Evolutionary conservation across 2,888 invertebrate genomes (phyloP), one percentile per base, ranked within the genome.

Genomic region (Rotaria macrura): DNA sequence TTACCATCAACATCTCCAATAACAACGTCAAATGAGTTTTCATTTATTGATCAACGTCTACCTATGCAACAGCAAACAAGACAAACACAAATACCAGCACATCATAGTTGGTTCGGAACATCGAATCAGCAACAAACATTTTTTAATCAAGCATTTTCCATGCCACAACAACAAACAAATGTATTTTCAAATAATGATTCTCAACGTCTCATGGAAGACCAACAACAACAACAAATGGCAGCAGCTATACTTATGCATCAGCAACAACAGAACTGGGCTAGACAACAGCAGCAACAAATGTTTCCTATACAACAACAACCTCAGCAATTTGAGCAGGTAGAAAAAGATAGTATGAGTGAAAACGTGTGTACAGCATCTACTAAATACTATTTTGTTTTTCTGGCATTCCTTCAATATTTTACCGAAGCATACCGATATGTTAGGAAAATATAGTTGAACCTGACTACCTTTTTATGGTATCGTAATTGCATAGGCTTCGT

Each of bases 121-220:
- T n/a, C 79, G 14, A 79, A 65, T 65, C 79, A 79, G 14, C 79
- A 79, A 79, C 23, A 79, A 10, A 1, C 43, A 25, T 43, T n/a
- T 79, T 3, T 43, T 25, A 43, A 40, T 79, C 17, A 25, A 79
- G n/a, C 79, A 79, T 43, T 65, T 34, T 65, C 65, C 17, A 65
- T 65, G 65, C 79, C 40, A 79, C 79, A 79, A 79, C 79, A 43
- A 40, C 79, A 79, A 79, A 38, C 43, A 43, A 79, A 43, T 43
- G 23, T 43, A 25, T 43, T 79, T 79, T 43, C 74, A 43, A 79
- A 25, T 25, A 79, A 79, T 79, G 40, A 43, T 79, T 79, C 74
- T 79, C 40, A 79, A 43, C 38, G 74, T 23, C 1, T 79, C 40
- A 40, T 79, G 43, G 38, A 38, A 43, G 40, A 49, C 5, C 43